A percentile compares a stretch with the other conserved stretches of the same genome.
phyloP scores from a whole-genome alignment of 2,797 vertebrate species.

The Acanthiza pusilla region DNA sequence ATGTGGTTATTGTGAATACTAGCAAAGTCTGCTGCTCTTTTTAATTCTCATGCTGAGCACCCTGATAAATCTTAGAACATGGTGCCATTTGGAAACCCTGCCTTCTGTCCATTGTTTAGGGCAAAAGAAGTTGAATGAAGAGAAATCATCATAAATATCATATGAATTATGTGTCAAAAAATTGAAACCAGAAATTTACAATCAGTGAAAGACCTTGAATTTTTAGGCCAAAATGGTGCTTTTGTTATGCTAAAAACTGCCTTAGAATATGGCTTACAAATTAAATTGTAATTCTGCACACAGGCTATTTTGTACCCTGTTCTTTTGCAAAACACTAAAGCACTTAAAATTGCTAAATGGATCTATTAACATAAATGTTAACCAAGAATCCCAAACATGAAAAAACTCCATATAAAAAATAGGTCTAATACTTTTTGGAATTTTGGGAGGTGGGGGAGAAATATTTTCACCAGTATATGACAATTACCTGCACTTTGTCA shows the following conservation, averaged over 20 bases:
- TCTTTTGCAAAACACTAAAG: not conserved
- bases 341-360: not conserved
- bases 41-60: slow-evolving; percentile 2
- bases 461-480: not conserved
- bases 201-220: not conserved
- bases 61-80: not conserved
- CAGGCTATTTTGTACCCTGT: not conserved
- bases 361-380: not conserved
- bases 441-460: not conserved
- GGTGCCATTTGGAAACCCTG: not conserved
- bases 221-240: not conserved
- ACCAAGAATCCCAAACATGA: not conserved
- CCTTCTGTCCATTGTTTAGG: not conserved
- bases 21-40: not conserved
- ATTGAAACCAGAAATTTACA: not conserved
- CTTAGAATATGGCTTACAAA: not conserved
- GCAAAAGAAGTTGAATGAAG: not conserved
- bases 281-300: not conserved
- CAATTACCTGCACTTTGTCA: not conserved
- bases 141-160: not conserved
- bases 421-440: not conserved
- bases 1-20: not conserved
- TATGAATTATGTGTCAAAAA: not conserved
- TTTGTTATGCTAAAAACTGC: not conserved
- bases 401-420: not conserved